Base-by-base conservation (phyloP, 2,888 invertebrate genomes). In the Caenorhabditis doughertyi region DNA sequence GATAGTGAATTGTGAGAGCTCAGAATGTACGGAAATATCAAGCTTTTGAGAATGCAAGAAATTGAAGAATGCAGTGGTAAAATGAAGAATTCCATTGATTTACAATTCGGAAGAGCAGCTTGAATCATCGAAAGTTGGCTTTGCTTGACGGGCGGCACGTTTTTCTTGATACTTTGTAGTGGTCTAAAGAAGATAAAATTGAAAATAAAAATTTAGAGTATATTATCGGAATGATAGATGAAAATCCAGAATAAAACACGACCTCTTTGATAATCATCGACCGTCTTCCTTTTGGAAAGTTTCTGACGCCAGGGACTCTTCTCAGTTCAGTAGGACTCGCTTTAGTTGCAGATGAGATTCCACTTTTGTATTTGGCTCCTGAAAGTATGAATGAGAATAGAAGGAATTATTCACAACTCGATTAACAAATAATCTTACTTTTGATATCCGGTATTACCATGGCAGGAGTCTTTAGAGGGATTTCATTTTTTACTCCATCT, bases 221-320 rank as follows among this genome's bases (percentile, higher is more conserved):
- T 3, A 11, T 55, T 27, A 21, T 27, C 18, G 13, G 1, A 44
- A 27, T n/a, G 5, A 60, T n/a, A 62, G 23, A 8, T 23, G 1
- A 35, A 49, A n/a, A n/a, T n/a, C n/a, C n/a, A n/a, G n/a, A n/a
- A 35, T 35, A 35, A 35, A 35, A 35, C 35, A 35, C 3, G 49
- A 87, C 85, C 80, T 85, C 76, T 23, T 83, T 83, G 39, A 87
- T 85, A 35, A 87, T 68, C 44, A 85, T 81, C 9, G 85, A 81
- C n/a, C 88, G 60, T 47, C 88, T 73, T 11, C 85, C 87, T 56
- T 81, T 83, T 25, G 84, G 81, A 32, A 88, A 84, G 56, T 88
- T 88, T 55, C 79, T 42, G 27, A 88, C 70, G 25, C 88, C 88
- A 3, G 87, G 84, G 29, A 85, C 85, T 44, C 72, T 71, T 39